These are phyloP conservation scores for Drosophila mauritiana DNA, from an alignment of 1,140 invertebrate genomes.

Conservation along the genomic window DNA sequence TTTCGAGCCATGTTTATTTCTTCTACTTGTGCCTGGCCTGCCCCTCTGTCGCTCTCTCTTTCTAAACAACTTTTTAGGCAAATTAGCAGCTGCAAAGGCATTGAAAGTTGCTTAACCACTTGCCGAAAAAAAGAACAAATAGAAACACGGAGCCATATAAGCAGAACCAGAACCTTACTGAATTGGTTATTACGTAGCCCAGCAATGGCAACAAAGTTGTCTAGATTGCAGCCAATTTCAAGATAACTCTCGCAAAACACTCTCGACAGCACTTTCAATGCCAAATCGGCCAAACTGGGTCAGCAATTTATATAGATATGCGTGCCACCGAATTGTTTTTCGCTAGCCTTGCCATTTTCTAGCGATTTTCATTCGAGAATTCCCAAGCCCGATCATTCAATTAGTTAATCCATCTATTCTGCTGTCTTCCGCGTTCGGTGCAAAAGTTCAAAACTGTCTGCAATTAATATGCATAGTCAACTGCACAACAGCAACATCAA, in stretches of 20 bases:
- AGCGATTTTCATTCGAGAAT: constrained; percentile 28
- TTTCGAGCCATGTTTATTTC: constrained; percentile 69
- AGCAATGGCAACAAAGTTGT: constrained; percentile 40
- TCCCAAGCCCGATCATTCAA: constrained; percentile 39
- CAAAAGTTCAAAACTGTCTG: constrained; percentile 45
- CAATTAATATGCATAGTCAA: constrained; percentile 50
- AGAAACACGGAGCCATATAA: constrained; percentile 5
- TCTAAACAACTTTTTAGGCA: constrained; percentile 74
- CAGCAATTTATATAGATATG: constrained; percentile 43
- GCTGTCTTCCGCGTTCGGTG: constrained; percentile 51
- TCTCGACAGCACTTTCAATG: constrained; percentile 63
- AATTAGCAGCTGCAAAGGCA: constrained; percentile 76
- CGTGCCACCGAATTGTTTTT: constrained; percentile 18
- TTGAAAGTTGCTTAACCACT: constrained; percentile 81
- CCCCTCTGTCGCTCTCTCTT: constrained; percentile 52
- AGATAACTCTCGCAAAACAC: constrained; percentile 45
- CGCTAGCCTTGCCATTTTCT: constrained; percentile 21
- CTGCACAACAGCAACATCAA: constrained; percentile 21
- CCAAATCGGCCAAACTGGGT: constrained; percentile 51
- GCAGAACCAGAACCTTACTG: constrained; percentile 41
- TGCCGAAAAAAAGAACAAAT: constrained; percentile 55
- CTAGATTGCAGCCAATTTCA: constrained; percentile 50
- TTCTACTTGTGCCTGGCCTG: constrained; percentile 29
- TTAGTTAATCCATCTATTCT: constrained; percentile 40
- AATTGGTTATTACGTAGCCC: constrained; percentile 51